Evolutionary conservation across 2,888 invertebrate species (phyloP), one percentile per base, ranked within the genome.

Genomic region (Ceriagrion tenellum): DNA sequence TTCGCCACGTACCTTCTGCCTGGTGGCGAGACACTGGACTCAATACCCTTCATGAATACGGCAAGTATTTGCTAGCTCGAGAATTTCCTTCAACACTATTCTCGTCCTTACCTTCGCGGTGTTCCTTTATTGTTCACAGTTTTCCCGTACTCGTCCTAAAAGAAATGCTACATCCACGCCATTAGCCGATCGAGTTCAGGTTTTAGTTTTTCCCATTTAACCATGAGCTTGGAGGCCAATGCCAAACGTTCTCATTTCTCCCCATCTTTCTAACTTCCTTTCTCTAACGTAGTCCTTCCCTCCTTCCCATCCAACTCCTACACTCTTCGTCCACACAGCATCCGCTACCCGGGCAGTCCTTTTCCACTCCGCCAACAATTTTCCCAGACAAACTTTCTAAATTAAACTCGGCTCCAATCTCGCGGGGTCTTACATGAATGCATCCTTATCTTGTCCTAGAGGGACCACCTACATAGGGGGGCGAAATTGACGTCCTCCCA

Each of bases 401-500:
- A 89, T 89, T 89, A 55, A 89, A 89, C 89, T 89, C 55, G 47
- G 55, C 55, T 89, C 89, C 89, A 89, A 89, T 89, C 55, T 89
- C 89, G 47, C 55, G 55, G 40, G 89, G 89, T 89, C 89, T 89
- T 55, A 23, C 55, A n/a, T 13, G 89, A 89, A 89, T 47, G 89
- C 23, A 89, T n/a, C 89, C 89, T 89, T 89, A 89, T 89, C 89
- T 89, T 55, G 26, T 81, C 89, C 47, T 55, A 55, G 55, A 16
- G 74, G 16, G 47, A 26, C 23, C 26, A 59, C 40, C 69, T 93
- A 69, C 18, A 47, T 47, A 4, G 20, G 16, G 8, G 26, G 93
- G 13, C 40, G 47, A n/a, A 26, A 47, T 47, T 63, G 69, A n/a
- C n/a, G 69, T 40, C 69, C 47, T 26, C n/a, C 47, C 69, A 23